These are phyloP conservation scores for Hirudo medicinalis DNA, from an alignment of 1,140 invertebrate genomes.

Conservation along the genomic window DNA sequence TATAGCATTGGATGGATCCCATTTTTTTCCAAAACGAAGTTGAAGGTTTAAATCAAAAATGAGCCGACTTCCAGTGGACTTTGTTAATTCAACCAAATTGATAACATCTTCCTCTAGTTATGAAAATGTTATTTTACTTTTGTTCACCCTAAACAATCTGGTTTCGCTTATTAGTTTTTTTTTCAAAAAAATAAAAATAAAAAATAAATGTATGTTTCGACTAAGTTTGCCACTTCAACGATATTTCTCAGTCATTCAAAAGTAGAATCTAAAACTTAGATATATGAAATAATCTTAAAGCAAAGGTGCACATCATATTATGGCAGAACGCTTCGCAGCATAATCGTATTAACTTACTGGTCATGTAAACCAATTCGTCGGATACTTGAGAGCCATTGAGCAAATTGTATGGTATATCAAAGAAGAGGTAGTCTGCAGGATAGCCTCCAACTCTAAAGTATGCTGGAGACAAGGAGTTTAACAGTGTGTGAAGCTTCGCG, in stretches of 20 bases:
- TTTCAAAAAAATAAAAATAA: too few species aligned
- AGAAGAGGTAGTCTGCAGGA: constrained; percentile 20
- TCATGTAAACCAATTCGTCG: constrained; percentile 9
- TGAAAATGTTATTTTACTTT: not conserved
- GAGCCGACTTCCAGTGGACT: not conserved
- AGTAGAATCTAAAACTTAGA: not conserved
- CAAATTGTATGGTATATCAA: constrained; percentile 12
- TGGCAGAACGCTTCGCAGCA: too few species aligned
- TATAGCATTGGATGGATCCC: constrained; percentile 17
- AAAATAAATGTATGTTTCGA: too few species aligned
- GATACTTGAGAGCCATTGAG: constrained; percentile 9
- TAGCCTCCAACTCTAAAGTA: constrained; percentile 19
- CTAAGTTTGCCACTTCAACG: not conserved
- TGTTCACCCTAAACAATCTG: not conserved
- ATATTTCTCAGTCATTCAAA: not conserved
- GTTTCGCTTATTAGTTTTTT: not conserved
- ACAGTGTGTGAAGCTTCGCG: constrained; percentile 10
- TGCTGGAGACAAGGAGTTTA: constrained; percentile 17
- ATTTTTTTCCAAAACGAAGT: not conserved
- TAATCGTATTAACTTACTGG: not conserved
- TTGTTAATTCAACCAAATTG: constrained; percentile 16
- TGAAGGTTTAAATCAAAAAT: constrained; percentile 17
- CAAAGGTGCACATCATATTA: not conserved
- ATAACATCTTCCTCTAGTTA: constrained; percentile 7
- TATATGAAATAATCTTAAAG: not conserved